phyloP scores from a whole-genome alignment of 2,797 vertebrate species.

The Lithobates sylvaticus region DNA sequence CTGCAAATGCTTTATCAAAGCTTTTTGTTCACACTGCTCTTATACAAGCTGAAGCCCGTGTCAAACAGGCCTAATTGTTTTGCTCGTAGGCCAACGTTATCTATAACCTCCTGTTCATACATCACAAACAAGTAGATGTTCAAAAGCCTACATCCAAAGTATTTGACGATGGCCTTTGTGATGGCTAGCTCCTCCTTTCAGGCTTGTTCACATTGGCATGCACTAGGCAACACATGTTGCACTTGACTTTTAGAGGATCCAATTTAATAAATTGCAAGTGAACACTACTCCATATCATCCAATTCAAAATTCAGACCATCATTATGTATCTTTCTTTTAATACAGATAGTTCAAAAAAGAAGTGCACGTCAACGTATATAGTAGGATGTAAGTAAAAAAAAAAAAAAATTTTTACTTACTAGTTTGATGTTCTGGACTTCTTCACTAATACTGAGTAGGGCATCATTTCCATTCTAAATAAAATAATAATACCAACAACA shows the following conservation, averaged over 20 bases:
- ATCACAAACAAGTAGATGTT: neutral
- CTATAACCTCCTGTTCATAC: neutral
- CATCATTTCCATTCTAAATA: conserved; percentile 81
- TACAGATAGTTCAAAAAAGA: too few species aligned
- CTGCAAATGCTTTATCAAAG: too few species aligned
- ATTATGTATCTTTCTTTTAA: neutral
- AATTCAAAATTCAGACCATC: too few species aligned
- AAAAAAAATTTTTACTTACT: conserved; percentile 68
- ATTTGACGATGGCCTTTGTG: neutral
- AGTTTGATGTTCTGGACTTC: conserved; percentile 76
- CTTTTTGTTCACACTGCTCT: too few species aligned
- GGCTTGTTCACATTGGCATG: too few species aligned
- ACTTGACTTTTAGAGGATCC: too few species aligned
- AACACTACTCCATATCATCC: too few species aligned
- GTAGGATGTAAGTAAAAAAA: neutral
- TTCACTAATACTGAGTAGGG: conserved; percentile 73
- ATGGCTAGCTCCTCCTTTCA: too few species aligned
- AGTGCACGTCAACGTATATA: neutral
- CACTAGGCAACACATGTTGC: neutral
- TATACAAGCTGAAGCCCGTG: too few species aligned
- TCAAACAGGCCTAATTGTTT: too few species aligned
- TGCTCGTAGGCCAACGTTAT: too few species aligned
- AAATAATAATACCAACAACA: neutral
- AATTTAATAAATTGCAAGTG: too few species aligned
- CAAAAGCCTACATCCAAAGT: neutral